Conservation (phyloP, 2,113 vertebrate genomes). For the Agelaius phoeniceus region DNA sequence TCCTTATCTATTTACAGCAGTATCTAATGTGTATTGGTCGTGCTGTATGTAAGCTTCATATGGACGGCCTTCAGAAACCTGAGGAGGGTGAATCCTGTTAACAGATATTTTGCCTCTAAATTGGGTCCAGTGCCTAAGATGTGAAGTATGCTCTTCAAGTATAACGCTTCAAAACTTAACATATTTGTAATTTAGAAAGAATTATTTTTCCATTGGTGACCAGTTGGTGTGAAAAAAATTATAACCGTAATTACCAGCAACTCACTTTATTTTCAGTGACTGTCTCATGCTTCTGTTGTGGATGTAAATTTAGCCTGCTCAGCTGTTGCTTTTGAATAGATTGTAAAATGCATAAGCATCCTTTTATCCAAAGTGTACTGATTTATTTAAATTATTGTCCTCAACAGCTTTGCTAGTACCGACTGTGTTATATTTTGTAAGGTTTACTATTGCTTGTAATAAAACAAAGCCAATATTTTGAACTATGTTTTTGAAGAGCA, state of each 20-base stretch:
- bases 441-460: constrained; percentile 5
- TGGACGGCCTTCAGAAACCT: constrained; percentile 12
- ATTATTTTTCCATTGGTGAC: background rate
- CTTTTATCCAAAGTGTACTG: background rate
- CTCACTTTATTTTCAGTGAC: constrained; percentile 1
- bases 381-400: constrained; percentile 29
- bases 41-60: constrained; percentile 48
- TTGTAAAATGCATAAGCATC: constrained; percentile 15
- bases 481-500: constrained; percentile 24
- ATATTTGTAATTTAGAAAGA: background rate
- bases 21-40: constrained; percentile 51
- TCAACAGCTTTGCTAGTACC: background rate
- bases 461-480: constrained; percentile 4
- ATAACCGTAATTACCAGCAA: constrained; percentile 8
- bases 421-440: constrained; percentile 24
- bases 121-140: constrained; percentile 31
- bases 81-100: constrained; percentile 8
- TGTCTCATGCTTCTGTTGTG: constrained; percentile 10
- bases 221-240: constrained; percentile 1
- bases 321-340: constrained; percentile 44
- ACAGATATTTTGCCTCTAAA: constrained; percentile 14
- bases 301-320: constrained; percentile 39
- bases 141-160: constrained; percentile 21
- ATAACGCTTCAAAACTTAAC: background rate
- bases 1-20: constrained; percentile 23